These are phyloP conservation scores for Cheilosia vernalis DNA, from an alignment of 2,888 invertebrate genomes.

Conservation along the genomic window DNA sequence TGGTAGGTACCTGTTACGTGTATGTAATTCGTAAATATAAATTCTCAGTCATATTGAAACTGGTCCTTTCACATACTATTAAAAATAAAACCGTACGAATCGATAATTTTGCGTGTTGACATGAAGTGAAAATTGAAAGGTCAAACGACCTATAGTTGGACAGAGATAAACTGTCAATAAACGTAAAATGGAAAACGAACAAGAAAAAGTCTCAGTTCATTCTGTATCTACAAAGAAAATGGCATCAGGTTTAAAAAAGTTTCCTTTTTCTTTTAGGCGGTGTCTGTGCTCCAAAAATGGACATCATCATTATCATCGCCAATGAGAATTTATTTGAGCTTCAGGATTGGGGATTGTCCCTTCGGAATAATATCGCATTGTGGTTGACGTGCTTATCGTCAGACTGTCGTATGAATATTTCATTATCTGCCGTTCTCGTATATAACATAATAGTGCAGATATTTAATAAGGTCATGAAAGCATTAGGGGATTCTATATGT, in stretches of 20 bases:
- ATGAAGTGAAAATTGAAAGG: not conserved
- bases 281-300: slow-evolving; percentile 11
- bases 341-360: slow-evolving; percentile 7
- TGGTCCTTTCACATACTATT: too few relatives aligned
- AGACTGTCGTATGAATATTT: slow-evolving; percentile 34
- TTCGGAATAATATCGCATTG: not conserved
- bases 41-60: too few relatives aligned
- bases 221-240: too few relatives aligned
- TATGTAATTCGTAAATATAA: too few relatives aligned
- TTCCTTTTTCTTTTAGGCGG: not conserved
- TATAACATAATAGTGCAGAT: not conserved
- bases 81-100: too few relatives aligned
- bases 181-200: not conserved
- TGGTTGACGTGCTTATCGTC: slow-evolving; percentile 3
- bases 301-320: slow-evolving; percentile 16
- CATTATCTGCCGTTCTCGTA: not conserved
- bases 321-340: slow-evolving; percentile 24
- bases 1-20: too few relatives aligned
- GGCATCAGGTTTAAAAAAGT: not conserved
- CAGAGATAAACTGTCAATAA: slow-evolving; percentile 17
- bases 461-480: not conserved
- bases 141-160: not conserved
- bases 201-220: too few relatives aligned
- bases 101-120: not conserved
- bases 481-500: slow-evolving; percentile 8